These are phyloP conservation scores for Cinclus mexicanus DNA, from an alignment of 2,113 vertebrate genomes.

Conservation along the genomic window DNA sequence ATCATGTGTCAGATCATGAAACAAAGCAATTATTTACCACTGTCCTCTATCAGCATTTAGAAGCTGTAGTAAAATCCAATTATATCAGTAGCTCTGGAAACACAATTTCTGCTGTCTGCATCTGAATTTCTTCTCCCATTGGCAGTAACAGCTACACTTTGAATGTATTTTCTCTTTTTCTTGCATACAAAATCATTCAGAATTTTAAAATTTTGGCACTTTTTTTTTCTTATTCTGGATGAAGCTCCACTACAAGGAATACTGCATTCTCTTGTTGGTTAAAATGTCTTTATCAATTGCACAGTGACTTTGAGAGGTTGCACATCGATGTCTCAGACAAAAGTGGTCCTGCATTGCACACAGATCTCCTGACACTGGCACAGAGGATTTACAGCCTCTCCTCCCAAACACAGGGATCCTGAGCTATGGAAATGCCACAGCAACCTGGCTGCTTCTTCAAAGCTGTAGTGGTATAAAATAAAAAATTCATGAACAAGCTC, in stretches of 20 bases:
- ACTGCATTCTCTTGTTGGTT: not conserved
- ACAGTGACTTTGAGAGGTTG: not conserved
- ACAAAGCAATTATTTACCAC: not conserved
- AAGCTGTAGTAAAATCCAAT: not conserved
- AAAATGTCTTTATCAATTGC: not conserved
- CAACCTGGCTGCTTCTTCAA: not conserved
- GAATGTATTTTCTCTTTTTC: not conserved
- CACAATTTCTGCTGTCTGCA: not conserved
- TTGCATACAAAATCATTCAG: not conserved
- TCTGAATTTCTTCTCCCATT: not conserved
- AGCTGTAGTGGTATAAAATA: not conserved
- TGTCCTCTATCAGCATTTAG: not conserved
- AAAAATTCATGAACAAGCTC: conserved; percentile 35
- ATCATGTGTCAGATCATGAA: not conserved
- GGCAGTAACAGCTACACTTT: not conserved
- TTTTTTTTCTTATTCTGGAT: not conserved
- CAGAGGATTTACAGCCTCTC: not conserved
- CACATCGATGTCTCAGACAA: not conserved
- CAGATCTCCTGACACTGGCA: not conserved
- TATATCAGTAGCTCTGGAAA: not conserved
- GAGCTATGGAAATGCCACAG: not conserved
- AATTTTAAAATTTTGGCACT: not conserved
- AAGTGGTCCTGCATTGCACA: not conserved
- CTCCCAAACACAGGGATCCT: not conserved
- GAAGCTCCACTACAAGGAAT: not conserved